Conservation (phyloP, 1,140 invertebrate species). For the Drosophila persimilis region DNA sequence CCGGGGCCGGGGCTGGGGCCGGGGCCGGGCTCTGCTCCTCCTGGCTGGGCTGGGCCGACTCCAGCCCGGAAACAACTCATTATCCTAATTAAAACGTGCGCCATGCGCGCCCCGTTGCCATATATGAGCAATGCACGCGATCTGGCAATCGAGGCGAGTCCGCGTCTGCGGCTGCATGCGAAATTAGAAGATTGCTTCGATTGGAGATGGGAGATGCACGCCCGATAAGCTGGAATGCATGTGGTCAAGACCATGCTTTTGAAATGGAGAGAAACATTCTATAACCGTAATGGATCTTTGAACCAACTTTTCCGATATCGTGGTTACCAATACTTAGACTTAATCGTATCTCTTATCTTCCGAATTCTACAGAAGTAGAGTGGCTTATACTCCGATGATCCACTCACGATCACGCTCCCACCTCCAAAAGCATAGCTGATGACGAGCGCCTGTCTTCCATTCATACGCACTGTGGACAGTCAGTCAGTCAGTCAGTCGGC, state of each 20-base stretch:
- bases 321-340: too few species aligned
- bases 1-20: constrained; percentile 4
- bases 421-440: constrained; percentile 20
- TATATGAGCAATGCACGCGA: constrained; percentile 80
- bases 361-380: too few species aligned
- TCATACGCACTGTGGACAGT: constrained; percentile 74
- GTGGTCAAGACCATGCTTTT: too few species aligned
- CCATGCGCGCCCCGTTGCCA: constrained; percentile 75
- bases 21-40: neutral
- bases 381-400: neutral
- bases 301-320: too few species aligned
- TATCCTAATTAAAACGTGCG: constrained; percentile 83
- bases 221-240: constrained; percentile 4
- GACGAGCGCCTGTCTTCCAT: constrained; percentile 61
- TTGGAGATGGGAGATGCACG: constrained; percentile 24
- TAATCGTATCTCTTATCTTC: too few species aligned
- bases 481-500: constrained; percentile 10
- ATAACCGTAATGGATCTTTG: too few species aligned
- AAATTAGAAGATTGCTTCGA: constrained; percentile 65
- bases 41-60: constrained; percentile 12
- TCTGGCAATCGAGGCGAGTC: constrained; percentile 72
- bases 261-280: too few species aligned
- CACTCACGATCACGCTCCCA: constrained; percentile 31
- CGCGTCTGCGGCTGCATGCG: constrained; percentile 66
- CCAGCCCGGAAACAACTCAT: constrained; percentile 81